Evolutionary conservation across 2,888 invertebrate genomes (phyloP).

Genomic region (Meteorus cinctellus): DNA sequence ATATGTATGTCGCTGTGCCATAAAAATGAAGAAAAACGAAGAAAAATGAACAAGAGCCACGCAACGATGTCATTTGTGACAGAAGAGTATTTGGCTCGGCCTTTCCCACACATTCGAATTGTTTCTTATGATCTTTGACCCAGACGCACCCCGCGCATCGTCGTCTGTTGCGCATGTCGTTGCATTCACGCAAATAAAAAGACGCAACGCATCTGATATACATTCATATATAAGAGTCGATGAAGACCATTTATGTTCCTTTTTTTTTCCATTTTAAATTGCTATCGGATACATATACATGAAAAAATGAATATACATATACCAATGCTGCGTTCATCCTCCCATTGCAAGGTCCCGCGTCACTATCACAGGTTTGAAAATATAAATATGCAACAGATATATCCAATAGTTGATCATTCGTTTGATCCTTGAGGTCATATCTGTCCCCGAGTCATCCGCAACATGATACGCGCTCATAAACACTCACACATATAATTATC

Average conservation of each 20-base stretch:
- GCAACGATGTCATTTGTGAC: constrained; percentile 59
- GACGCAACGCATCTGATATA: constrained; percentile 16
- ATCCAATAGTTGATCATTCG: constrained; percentile 62
- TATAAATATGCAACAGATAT: constrained; percentile 44
- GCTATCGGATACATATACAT: neutral
- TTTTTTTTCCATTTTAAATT: no score
- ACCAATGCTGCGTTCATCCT: neutral
- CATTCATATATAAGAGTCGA: constrained; percentile 12
- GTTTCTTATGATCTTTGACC: constrained; percentile 71
- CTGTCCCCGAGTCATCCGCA: constrained; percentile 53
- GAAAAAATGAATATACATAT: neutral
- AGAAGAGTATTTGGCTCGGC: constrained; percentile 55
- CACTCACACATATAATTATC: constrained; percentile 28
- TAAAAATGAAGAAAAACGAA: neutral
- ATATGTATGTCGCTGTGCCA: neutral
- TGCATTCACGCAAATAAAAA: constrained; percentile 41
- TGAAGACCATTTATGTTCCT: neutral
- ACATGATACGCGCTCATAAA: neutral
- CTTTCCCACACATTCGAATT: constrained; percentile 71
- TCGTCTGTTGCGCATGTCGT: constrained; percentile 52
- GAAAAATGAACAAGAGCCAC: constrained; percentile 41
- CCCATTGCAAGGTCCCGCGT: constrained; percentile 15
- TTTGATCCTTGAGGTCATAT: constrained; percentile 69
- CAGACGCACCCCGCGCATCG: constrained; percentile 66
- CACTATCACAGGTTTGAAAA: constrained; percentile 14